A percentile compares a stretch with the other conserved stretches of the same genome.
phyloP scores from a whole-genome alignment of 1,140 invertebrate species.

The Ericerus pela region DNA sequence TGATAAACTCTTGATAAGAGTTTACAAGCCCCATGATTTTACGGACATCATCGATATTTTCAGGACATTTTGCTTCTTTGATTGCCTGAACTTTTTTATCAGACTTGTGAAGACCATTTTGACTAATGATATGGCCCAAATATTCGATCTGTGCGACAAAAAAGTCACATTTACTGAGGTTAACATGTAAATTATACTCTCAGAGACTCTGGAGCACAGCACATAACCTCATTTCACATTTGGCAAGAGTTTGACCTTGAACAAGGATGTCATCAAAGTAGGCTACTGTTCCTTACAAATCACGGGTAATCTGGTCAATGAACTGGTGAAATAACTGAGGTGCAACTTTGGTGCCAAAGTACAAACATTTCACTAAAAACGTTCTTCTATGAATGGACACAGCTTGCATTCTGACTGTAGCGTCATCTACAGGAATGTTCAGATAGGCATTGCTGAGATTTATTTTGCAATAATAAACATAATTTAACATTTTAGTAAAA shows the following conservation, averaged over 20 bases:
- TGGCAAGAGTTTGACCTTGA: conserved; percentile 16
- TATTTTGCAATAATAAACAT: conserved; percentile 19
- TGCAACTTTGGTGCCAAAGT: conserved; percentile 34
- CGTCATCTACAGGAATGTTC: conserved; percentile 21
- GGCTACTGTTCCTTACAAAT: conserved; percentile 21
- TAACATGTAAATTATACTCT: conserved; percentile 18
- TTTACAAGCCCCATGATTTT: too few relatives aligned
- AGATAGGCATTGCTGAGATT: conserved; percentile 23
- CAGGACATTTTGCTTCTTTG: too few relatives aligned
- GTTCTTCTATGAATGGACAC: conserved; percentile 25
- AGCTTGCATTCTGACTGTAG: conserved; percentile 25
- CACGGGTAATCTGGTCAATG: conserved; percentile 31
- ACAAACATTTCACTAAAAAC: conserved; percentile 29
- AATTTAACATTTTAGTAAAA: conserved; percentile 9
- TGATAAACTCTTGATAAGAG: too few relatives aligned
- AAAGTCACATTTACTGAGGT: conserved; percentile 31
- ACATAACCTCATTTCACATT: neutral
- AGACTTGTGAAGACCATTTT: too few relatives aligned
- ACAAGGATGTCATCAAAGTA: conserved; percentile 26
- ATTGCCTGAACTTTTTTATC: too few relatives aligned
- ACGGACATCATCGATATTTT: too few relatives aligned
- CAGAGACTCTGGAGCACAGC: neutral
- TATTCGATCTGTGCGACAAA: too few relatives aligned
- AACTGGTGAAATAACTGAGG: conserved; percentile 35
- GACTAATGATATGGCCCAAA: too few relatives aligned